phyloP scores from a whole-genome alignment of 2,888 invertebrate species.

The Chrysolina oricalcia region DNA sequence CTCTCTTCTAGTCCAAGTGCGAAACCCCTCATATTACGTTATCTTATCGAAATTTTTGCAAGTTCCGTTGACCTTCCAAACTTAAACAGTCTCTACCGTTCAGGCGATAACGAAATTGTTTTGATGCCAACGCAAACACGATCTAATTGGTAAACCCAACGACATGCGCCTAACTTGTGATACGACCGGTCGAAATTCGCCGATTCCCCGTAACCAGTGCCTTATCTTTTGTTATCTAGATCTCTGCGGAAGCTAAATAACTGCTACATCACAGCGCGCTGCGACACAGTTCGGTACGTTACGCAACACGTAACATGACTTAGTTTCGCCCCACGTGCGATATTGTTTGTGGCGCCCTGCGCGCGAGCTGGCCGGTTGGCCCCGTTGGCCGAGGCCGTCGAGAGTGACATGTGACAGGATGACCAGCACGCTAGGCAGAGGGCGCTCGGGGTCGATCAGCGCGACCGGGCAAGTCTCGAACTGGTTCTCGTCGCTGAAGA shows the following conservation, averaged over 20 bases:
- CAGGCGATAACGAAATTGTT: constrained; percentile 17
- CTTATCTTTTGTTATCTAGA: constrained; percentile 40
- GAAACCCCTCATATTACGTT: not conserved
- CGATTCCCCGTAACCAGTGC: constrained; percentile 27
- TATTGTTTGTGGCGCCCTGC: not conserved
- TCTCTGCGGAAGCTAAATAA: not conserved
- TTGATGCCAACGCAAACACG: not conserved
- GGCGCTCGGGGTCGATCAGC: constrained; percentile 81
- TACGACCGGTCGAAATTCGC: constrained; percentile 35
- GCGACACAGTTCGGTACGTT: constrained; percentile 2
- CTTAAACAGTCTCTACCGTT: not conserved
- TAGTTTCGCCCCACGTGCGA: not conserved
- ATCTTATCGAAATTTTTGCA: not conserved
- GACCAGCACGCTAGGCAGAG: constrained; percentile 68
- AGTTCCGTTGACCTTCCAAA: not conserved
- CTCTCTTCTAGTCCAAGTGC: not conserved
- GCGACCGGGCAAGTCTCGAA: constrained; percentile 74
- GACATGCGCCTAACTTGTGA: constrained; percentile 29
- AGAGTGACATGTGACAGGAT: constrained; percentile 23
- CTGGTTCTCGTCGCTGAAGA: constrained; percentile 87
- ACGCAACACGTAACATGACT: constrained; percentile 12
- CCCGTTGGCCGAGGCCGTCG: not conserved
- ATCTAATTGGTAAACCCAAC: not conserved
- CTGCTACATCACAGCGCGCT: no score
- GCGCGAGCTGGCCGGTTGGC: not conserved